Evolutionary conservation across 2,797 vertebrate genomes (phyloP).

Genomic region (Aphelocoma californica): DNA sequence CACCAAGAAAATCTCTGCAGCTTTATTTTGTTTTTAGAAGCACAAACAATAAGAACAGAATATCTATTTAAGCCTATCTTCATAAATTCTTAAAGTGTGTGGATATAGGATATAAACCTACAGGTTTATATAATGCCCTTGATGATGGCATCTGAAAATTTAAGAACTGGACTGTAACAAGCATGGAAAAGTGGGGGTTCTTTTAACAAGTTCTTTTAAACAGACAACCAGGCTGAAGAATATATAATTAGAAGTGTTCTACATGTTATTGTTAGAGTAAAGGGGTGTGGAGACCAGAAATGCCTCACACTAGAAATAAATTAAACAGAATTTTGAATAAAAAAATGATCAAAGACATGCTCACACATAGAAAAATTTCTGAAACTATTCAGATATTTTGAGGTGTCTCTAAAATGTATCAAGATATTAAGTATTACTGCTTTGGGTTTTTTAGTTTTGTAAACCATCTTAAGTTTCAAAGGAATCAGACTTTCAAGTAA

Average conservation of each 20-base stretch:
- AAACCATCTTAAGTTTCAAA: not conserved
- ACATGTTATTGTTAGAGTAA: not conserved
- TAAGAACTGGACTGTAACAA: not conserved
- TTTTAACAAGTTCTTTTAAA: not conserved
- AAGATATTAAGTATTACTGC: not conserved
- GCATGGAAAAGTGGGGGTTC: rapidly evolving
- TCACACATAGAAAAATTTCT: not conserved
- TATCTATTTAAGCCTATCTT: rapidly evolving
- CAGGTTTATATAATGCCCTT: rapidly evolving
- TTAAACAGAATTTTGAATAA: not conserved
- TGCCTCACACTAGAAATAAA: not conserved
- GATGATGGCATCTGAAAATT: not conserved
- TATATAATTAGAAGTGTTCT: not conserved
- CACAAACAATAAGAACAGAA: not conserved
- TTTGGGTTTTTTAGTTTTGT: not conserved
- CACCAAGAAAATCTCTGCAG: not conserved
- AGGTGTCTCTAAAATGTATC: not conserved
- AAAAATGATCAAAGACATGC: not conserved
- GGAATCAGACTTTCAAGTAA: not conserved
- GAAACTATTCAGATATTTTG: not conserved
- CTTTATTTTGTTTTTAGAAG: not conserved
- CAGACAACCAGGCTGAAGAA: not conserved
- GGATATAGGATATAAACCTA: not conserved
- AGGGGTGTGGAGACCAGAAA: not conserved
- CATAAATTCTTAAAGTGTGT: not conserved